A percentile compares a stretch with the other conserved stretches of the same genome.
phyloP scores from a whole-genome alignment of 2,113 vertebrate genomes.

The Capreolus pygargus region DNA sequence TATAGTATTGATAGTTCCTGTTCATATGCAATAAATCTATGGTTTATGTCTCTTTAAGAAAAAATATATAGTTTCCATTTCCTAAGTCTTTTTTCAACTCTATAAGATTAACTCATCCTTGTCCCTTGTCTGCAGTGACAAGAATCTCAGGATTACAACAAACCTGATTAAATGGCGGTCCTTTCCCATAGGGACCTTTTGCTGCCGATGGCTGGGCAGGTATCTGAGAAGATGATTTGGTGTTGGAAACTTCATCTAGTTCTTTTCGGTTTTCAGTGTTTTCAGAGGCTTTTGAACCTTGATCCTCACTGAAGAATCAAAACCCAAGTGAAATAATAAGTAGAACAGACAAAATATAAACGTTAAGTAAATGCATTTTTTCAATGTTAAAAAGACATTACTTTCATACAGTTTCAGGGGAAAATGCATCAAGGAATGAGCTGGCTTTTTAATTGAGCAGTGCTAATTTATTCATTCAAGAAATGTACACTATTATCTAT shows the following conservation, averaged over 20 bases:
- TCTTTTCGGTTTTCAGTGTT: conserved; percentile 86
- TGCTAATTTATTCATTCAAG: not conserved
- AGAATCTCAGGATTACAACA: conserved; percentile 27
- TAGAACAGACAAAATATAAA: not conserved
- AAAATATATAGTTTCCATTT: not conserved
- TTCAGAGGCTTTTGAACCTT: conserved; percentile 84
- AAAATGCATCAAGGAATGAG: not conserved
- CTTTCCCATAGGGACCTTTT: conserved; percentile 85
- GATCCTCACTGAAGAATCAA: conserved; percentile 82
- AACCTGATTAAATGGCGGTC: conserved; percentile 90
- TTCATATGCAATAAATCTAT: not conserved
- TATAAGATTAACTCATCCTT: not conserved
- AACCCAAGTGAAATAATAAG: conserved; percentile 37
- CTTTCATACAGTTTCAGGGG: not conserved
- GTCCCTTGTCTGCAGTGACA: not conserved
- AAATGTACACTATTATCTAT: not conserved
- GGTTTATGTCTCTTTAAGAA: not conserved
- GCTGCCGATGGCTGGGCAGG: conserved; percentile 78
- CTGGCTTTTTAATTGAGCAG: not conserved
- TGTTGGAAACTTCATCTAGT: conserved; percentile 82
- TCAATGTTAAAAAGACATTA: not conserved
- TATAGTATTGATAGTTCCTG: not conserved
- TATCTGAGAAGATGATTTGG: conserved; percentile 82
- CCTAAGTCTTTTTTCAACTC: not conserved
- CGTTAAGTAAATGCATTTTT: not conserved